Evolutionary conservation across 2,888 invertebrate species (phyloP).

Genomic region (Drosophila ochracea): DNA sequence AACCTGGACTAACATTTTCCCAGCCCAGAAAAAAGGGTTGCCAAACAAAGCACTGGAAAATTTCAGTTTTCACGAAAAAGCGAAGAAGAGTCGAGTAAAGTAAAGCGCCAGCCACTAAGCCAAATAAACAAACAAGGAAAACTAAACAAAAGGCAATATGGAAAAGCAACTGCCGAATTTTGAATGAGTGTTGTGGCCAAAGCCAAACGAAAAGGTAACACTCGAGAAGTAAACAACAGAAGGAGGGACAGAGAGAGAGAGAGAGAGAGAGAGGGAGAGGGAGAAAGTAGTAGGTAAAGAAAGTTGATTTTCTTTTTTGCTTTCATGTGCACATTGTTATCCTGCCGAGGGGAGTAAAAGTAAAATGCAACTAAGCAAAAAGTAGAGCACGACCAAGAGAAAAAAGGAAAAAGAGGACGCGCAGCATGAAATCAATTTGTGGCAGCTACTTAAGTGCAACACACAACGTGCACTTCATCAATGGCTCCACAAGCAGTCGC

Average conservation of each 20-base stretch:
- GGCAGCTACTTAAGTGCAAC: conserved; percentile 79
- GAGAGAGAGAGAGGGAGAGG: not conserved
- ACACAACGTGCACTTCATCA: conserved; percentile 48
- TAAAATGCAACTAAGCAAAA: conserved; percentile 5
- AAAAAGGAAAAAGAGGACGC: conserved; percentile 9
- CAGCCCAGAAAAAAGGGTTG: conserved; percentile 66
- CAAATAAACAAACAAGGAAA: conserved; percentile 69
- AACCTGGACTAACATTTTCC: conserved; percentile 51
- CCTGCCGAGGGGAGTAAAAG: conserved; percentile 11
- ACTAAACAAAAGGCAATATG: conserved; percentile 33
- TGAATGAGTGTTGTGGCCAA: conserved; percentile 23
- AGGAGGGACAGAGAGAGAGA: not conserved
- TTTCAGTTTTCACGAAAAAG: conserved; percentile 54
- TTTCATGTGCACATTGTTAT: conserved; percentile 45
- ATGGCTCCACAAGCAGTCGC: conserved; percentile 34
- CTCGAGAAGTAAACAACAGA: not conserved
- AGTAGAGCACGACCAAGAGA: conserved; percentile 58
- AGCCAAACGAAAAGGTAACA: conserved; percentile 18
- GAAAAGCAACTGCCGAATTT: conserved; percentile 44
- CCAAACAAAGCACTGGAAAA: conserved; percentile 62
- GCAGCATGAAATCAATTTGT: conserved; percentile 78
- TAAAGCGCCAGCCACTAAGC: conserved; percentile 58
- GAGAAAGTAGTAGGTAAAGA: not conserved
- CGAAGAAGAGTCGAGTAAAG: conserved; percentile 6
- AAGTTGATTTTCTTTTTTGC: conserved; percentile 5